Conservation (phyloP, 2,797 vertebrate species). For the Rhinogobio ventralis region DNA sequence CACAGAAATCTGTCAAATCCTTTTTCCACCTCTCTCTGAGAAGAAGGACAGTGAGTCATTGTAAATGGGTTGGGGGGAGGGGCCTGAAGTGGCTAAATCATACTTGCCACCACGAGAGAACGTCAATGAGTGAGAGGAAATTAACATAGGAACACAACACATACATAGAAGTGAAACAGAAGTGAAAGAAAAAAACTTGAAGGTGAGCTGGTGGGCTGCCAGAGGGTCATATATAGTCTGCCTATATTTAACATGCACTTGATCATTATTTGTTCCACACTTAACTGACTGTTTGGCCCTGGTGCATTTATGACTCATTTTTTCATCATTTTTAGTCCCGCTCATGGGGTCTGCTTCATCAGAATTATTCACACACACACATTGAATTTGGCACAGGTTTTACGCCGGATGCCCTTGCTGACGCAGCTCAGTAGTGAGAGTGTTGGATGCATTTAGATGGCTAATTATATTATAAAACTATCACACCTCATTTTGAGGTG, state of each 20-base stretch:
- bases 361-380: not conserved
- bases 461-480: not conserved
- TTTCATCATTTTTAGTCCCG: not conserved
- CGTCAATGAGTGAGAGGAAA: constrained; percentile 9
- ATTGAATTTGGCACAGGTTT: not conserved
- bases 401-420: not conserved
- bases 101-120: not conserved
- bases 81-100: not conserved
- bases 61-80: not conserved
- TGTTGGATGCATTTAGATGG: not conserved
- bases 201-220: not conserved
- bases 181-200: constrained; percentile 20
- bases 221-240: not conserved
- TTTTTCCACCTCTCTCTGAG: not conserved
- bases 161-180: not conserved
- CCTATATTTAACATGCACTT: not conserved
- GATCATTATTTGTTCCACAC: not conserved
- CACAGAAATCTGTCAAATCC: constrained; percentile 26
- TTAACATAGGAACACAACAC: not conserved
- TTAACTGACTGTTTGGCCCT: not conserved
- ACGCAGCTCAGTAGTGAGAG: too few species aligned
- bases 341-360: not conserved
- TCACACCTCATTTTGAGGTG: not conserved
- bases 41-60: constrained; percentile 27
- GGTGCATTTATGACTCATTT: not conserved